phyloP scores from a whole-genome alignment of 2,113 vertebrate species.

The Mormyrus iriodes region DNA sequence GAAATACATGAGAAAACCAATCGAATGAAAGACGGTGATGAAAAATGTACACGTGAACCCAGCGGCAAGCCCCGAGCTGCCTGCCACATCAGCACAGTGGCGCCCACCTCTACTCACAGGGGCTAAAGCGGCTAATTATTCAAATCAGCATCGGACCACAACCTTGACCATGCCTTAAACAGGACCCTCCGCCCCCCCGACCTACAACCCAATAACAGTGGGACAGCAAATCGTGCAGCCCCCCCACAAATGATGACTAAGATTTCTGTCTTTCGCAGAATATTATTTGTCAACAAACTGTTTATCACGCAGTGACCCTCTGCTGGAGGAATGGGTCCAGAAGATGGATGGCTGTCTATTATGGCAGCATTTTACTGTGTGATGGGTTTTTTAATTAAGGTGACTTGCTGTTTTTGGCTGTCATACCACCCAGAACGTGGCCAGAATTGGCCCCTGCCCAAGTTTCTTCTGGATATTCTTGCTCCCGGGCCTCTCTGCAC shows the following conservation, averaged over 20 bases:
- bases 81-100: neutral
- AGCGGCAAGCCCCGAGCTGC: neutral
- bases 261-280: neutral
- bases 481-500: neutral
- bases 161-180: neutral
- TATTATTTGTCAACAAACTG: neutral
- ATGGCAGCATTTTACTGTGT: neutral
- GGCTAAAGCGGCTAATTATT: neutral
- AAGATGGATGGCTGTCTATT: neutral
- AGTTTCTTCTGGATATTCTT: neutral
- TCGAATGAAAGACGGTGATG: neutral
- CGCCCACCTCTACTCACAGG: neutral
- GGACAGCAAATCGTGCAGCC: neutral
- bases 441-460: neutral
- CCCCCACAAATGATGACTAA: neutral
- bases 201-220: neutral
- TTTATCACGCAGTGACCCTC: neutral
- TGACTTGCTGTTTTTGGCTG: neutral
- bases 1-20: slow-evolving; percentile 10
- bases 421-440: neutral
- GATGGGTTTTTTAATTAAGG: neutral
- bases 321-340: neutral
- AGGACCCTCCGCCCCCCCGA: neutral
- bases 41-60: neutral
- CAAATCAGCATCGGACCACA: neutral